Conservation (phyloP, 2,888 invertebrate genomes). For the Leptinotarsa haldemani region DNA sequence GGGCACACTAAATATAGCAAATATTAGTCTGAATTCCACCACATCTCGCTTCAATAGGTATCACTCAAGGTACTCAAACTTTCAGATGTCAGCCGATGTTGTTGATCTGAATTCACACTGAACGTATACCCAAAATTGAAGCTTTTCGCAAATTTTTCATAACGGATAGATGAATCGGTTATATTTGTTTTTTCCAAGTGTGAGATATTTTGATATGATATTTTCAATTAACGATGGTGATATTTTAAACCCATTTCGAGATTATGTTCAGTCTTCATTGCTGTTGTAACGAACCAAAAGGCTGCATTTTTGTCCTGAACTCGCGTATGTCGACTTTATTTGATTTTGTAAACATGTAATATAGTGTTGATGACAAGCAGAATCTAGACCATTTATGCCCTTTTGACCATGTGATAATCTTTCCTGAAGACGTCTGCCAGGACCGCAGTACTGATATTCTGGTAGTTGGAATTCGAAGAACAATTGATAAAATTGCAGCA, state of each 20-base stretch:
- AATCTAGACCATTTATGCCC: slow-evolving; percentile 21
- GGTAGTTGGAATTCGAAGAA: slow-evolving; percentile 46
- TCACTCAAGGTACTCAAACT: slow-evolving; percentile 15
- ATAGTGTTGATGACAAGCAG: slow-evolving; percentile 39
- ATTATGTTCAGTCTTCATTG: slow-evolving; percentile 36
- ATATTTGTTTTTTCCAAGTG: background rate
- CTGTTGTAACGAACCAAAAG: slow-evolving; percentile 50
- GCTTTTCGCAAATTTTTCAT: slow-evolving; percentile 2
- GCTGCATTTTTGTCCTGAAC: slow-evolving; percentile 55
- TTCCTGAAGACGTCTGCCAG: slow-evolving; percentile 31
- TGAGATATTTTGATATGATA: background rate
- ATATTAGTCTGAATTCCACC: slow-evolving; percentile 58
- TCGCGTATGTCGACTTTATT: slow-evolving; percentile 38
- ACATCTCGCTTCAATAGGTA: slow-evolving; percentile 3
- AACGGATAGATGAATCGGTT: background rate
- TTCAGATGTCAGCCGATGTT: background rate
- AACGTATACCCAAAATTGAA: background rate
- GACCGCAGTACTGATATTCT: slow-evolving; percentile 50
- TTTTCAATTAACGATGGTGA: background rate
- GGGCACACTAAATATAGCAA: slow-evolving; percentile 57
- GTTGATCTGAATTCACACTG: slow-evolving; percentile 7
- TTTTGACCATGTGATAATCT: background rate
- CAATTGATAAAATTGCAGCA: slow-evolving; percentile 17
- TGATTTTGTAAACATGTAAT: slow-evolving; percentile 52
- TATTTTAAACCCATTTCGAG: slow-evolving; percentile 29